These are phyloP conservation scores for Ramphastos sulfuratus DNA, from an alignment of 2,113 vertebrate species.

Conservation along the genomic window DNA sequence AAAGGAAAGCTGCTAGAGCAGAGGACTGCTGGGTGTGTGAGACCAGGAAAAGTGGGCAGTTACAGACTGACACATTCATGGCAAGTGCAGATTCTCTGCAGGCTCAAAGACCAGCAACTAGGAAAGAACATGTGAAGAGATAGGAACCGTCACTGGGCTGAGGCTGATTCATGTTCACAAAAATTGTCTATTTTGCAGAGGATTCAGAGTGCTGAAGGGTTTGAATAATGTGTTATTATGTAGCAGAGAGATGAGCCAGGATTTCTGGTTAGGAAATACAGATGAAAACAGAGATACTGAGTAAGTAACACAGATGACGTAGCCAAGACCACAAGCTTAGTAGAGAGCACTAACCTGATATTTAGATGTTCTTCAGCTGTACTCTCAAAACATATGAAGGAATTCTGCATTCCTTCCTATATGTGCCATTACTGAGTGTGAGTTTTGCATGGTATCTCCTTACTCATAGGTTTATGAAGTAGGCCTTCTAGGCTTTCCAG, in stretches of 20 bases:
- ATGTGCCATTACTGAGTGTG: neutral
- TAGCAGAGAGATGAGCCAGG: neutral
- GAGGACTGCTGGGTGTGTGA: neutral
- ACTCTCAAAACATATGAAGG: neutral
- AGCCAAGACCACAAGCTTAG: neutral
- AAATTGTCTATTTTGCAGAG: neutral
- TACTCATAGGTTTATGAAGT: neutral
- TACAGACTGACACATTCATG: neutral
- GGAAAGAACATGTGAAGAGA: neutral
- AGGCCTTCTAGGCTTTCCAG: neutral
- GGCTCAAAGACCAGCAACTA: neutral
- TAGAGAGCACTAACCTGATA: neutral
- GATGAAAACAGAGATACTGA: neutral
- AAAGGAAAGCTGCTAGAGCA: neutral
- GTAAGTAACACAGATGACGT: neutral
- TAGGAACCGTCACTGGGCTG: neutral
- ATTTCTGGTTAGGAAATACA: neutral
- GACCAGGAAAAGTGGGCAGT: neutral
- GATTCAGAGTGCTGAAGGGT: neutral
- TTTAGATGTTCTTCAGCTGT: neutral
- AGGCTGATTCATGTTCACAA: neutral
- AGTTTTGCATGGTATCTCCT: neutral
- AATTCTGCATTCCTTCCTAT: neutral
- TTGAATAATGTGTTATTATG: neutral
- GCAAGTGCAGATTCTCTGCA: neutral